A percentile compares a stretch with the other conserved stretches of the same genome.
These are phyloP conservation scores for Pycnonotus jocosus DNA, from an alignment of 2,113 vertebrate genomes.

Conservation along the genomic window DNA sequence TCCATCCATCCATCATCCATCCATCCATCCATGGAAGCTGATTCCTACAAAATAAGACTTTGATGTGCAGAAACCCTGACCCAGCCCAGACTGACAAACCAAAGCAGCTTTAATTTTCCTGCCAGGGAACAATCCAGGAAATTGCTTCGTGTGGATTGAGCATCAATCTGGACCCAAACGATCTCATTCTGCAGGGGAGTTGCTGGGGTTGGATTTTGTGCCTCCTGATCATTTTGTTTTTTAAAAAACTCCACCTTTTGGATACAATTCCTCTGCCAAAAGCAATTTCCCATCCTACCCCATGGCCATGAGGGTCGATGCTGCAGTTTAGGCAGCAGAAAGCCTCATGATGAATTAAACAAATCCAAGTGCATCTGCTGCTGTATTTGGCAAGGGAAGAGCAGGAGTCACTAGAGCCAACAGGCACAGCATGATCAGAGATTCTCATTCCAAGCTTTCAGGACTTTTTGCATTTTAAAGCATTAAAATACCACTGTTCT, in stretches of 20 bases:
- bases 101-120: not conserved
- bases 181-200: not conserved
- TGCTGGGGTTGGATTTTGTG: not conserved
- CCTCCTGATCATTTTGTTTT: not conserved
- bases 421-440: not conserved
- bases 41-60: not conserved
- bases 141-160: not conserved
- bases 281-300: not conserved
- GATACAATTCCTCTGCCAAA: not conserved
- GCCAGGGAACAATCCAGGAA: not conserved
- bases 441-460: not conserved
- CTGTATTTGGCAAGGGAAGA: not conserved
- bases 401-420: not conserved
- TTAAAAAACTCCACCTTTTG: accelerated
- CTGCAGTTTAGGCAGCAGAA: not conserved
- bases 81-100: not conserved
- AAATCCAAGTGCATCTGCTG: not conserved
- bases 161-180: not conserved
- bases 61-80: not conserved
- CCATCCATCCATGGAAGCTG: not conserved
- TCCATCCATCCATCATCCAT: not conserved
- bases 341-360: accelerated
- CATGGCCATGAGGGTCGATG: not conserved
- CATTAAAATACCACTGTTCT: not conserved
- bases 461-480: not conserved